phyloP scores from a whole-genome alignment of 2,888 invertebrate species.

The Sesia bembeciformis region DNA sequence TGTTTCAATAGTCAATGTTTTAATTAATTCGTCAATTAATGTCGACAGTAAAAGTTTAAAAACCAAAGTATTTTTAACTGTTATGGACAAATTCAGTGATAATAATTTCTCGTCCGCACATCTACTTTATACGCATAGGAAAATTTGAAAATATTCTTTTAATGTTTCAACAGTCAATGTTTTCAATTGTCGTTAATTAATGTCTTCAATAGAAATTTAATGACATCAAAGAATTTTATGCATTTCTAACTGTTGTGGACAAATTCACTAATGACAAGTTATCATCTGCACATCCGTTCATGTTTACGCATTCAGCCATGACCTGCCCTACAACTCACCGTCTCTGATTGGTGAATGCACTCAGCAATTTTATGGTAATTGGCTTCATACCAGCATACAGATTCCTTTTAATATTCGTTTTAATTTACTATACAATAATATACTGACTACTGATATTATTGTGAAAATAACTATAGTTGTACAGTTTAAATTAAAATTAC shows the following conservation, averaged over 20 bases:
- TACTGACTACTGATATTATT: background rate
- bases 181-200: too few species aligned
- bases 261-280: constrained; percentile 37
- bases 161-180: too few species aligned
- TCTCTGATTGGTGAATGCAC: constrained; percentile 43
- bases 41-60: too few species aligned
- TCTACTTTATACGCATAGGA: too few species aligned
- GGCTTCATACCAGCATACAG: background rate
- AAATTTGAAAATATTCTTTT: too few species aligned
- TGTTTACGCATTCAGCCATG: constrained; percentile 64
- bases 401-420: background rate
- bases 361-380: constrained; percentile 34
- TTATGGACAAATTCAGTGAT: too few species aligned
- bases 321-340: constrained; percentile 63
- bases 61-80: too few species aligned
- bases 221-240: too few species aligned
- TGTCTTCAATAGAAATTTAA: too few species aligned
- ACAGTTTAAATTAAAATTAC: background rate
- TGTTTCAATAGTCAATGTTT: too few species aligned
- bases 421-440: background rate
- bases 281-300: constrained; percentile 62
- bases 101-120: too few species aligned
- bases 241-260: background rate
- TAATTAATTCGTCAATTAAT: too few species aligned
- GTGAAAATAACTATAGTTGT: background rate